A percentile compares a stretch with the other conserved stretches of the same genome.
These are phyloP conservation scores for Balearica regulorum DNA, from an alignment of 2,797 vertebrate genomes.

Conservation along the genomic window DNA sequence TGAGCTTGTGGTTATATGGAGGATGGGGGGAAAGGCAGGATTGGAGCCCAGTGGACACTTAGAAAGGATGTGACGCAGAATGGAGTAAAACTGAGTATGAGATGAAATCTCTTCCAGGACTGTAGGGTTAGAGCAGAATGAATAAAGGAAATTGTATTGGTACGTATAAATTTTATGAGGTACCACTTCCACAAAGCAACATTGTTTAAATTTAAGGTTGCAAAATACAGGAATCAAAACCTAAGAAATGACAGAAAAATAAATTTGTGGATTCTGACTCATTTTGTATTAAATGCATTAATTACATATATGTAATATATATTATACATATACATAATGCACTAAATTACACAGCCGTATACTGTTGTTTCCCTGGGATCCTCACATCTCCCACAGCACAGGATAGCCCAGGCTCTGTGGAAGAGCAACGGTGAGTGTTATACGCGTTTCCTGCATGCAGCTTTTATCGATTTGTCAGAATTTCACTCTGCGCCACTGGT, in stretches of 20 bases:
- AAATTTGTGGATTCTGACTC: neutral
- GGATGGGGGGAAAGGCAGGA: neutral
- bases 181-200: neutral
- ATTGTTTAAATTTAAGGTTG: neutral
- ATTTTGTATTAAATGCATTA: neutral
- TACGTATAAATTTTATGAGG: neutral
- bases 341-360: neutral
- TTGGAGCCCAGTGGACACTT: too few species aligned
- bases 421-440: neutral
- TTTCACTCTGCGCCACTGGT: neutral
- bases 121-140: neutral
- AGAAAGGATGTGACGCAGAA: neutral
- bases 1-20: neutral
- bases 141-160: neutral
- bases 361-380: neutral
- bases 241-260: neutral
- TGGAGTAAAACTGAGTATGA: neutral
- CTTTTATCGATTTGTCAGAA: neutral
- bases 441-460: neutral
- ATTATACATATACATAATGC: neutral
- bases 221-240: neutral
- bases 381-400: neutral
- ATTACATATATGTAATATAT: neutral
- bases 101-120: neutral
- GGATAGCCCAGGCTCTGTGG: neutral